Evolutionary conservation across 2,113 vertebrate genomes (phyloP).

Genomic region (Sinocyclocheilus maitianheensis): DNA sequence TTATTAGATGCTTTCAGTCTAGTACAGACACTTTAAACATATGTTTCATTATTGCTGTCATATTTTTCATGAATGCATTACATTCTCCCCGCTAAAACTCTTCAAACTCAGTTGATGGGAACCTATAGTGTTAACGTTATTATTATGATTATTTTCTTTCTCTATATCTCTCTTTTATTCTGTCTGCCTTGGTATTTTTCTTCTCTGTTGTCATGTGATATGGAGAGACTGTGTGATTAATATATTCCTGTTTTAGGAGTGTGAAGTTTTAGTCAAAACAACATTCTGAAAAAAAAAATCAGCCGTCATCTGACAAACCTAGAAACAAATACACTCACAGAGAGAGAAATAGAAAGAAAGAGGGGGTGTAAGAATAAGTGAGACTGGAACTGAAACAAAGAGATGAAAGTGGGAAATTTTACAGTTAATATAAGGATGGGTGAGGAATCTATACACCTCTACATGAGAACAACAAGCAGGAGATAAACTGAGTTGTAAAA

Average conservation of each 20-base stretch:
- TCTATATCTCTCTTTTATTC: background rate
- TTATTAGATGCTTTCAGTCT: background rate
- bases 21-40: background rate
- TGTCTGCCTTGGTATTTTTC: background rate
- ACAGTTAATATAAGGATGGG: background rate
- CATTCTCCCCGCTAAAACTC: background rate
- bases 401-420: background rate
- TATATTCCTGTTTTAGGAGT: background rate
- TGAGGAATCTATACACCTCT: background rate
- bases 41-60: background rate
- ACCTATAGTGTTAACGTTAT: background rate
- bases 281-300: background rate
- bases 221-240: background rate
- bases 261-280: background rate
- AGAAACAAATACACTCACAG: background rate
- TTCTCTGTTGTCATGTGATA: background rate
- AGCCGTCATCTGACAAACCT: background rate
- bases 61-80: background rate
- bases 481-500: constrained; percentile 25
- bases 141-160: background rate
- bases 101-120: background rate
- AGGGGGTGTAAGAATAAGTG: background rate
- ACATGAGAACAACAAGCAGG: background rate
- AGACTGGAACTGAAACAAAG: background rate
- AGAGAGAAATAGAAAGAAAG: background rate